Evolutionary conservation across 2,888 invertebrate species (phyloP).

Genomic region (Eustalomyia histrio): DNA sequence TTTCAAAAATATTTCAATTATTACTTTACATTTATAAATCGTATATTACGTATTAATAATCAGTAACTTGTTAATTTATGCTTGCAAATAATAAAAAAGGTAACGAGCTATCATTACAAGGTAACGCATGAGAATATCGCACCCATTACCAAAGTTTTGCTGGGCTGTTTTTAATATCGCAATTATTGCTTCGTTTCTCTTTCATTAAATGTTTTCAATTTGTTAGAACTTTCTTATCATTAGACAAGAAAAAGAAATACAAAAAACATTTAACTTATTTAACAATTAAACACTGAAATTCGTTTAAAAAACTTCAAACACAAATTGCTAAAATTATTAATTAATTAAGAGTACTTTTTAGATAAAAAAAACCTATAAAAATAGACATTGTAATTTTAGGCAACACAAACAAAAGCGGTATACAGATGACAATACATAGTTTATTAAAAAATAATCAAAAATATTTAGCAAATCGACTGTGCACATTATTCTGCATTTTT

Average conservation of each 20-base stretch:
- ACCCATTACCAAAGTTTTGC: too few relatives aligned
- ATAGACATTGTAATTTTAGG: background rate
- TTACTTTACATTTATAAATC: too few relatives aligned
- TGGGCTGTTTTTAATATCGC: background rate
- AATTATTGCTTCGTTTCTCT: background rate
- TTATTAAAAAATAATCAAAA: too few relatives aligned
- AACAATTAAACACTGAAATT: conserved; percentile 1
- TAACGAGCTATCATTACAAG: too few relatives aligned
- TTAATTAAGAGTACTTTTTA: conserved; percentile 27
- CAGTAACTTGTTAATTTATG: too few relatives aligned
- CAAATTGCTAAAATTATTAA: conserved; percentile 41
- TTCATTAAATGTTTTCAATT: conserved; percentile 1
- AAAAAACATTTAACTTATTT: conserved; percentile 5
- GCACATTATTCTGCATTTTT: too few relatives aligned
- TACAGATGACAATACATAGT: too few relatives aligned
- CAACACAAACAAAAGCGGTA: background rate
- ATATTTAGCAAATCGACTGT: too few relatives aligned
- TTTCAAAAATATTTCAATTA: too few relatives aligned
- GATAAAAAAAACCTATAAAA: background rate
- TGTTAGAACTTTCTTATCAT: conserved; percentile 10
- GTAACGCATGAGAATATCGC: too few relatives aligned
- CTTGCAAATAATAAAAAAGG: too few relatives aligned
- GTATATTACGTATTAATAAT: too few relatives aligned
- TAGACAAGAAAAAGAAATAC: background rate
- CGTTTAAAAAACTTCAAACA: conserved; percentile 28